Base-by-base conservation (phyloP, 2,888 invertebrate genomes). In the Phyto melanocephala region DNA sequence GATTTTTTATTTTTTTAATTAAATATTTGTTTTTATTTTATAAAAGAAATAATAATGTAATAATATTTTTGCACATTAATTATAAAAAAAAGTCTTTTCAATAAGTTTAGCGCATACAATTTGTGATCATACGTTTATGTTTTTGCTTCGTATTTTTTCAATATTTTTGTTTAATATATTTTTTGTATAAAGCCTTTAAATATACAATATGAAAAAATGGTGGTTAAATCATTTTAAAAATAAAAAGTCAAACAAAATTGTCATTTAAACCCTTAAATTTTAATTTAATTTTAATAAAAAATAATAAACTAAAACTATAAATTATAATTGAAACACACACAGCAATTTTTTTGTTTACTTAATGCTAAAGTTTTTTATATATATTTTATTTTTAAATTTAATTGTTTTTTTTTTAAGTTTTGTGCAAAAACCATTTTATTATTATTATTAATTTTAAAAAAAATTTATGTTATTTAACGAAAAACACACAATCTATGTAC, bases 401-500 rank as follows among this genome's bases (percentile, higher is more conserved):
- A 65, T 56, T 22, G n/a, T n/a, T n/a, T 60, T 50, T 20, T 50
- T 45, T 37, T 42, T 42, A 35, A 35, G 33, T 70, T 63, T 77
- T 77, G 77, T 80, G 80, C 80, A 71, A 80, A n/a, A 76, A 80
- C 63, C 70, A 24, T 58, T 75, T 62, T 47, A 20, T 70, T 63
- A 65, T 42, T 7, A 22, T 22, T 35, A 42, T 33, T 47, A 56
- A 7, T 33, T 40, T 28, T 62, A 1, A 35, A 37, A 11, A 17
- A 28, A 28, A 28, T 47, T 20, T 45, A 40, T 24, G n/a, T 70
- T 50, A 56, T 75, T 68, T 67, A 79, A 79, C 75, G 22, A 79
- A 79, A 28, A 82, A 82, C 79, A 82, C 54, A 70, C 58, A 82
- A 62, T 75, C 77, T 80, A 83, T 80, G 63, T 83, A 83, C 80